Percentiles rank a stretch among this genome's conserved stretches.
phyloP scores from a whole-genome alignment of 2,888 invertebrate species.

The Chrysomela aeneicollis region DNA sequence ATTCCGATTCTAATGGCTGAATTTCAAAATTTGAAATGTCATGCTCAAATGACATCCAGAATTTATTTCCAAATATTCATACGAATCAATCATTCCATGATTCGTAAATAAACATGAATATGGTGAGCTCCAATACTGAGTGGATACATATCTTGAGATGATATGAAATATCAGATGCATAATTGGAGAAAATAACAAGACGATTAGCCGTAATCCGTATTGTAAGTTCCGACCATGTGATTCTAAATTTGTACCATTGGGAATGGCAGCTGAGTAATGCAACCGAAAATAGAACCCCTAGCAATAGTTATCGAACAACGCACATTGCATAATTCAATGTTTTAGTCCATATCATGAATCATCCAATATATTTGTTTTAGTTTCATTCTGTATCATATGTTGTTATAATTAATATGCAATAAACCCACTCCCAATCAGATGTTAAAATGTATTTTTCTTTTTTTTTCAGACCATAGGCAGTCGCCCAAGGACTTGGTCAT shows the following conservation, averaged over 20 bases:
- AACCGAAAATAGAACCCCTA: constrained; percentile 14
- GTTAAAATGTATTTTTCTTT: constrained; percentile 30
- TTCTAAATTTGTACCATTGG: constrained; percentile 2
- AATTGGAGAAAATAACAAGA: neutral
- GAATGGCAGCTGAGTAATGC: constrained; percentile 12
- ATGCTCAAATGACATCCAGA: too few relatives aligned
- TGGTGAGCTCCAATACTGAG: too few relatives aligned
- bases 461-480: constrained; percentile 62
- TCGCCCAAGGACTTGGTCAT: constrained; percentile 59
- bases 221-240: neutral
- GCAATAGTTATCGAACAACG: constrained; percentile 9
- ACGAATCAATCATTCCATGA: too few relatives aligned
- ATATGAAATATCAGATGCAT: neutral
- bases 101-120: too few relatives aligned
- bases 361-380: neutral
- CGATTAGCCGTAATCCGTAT: neutral
- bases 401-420: neutral
- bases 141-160: neutral
- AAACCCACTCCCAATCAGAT: neutral
- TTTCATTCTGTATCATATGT: neutral
- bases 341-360: constrained; percentile 14
- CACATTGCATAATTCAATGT: neutral
- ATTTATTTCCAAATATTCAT: too few relatives aligned
- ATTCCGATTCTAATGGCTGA: too few relatives aligned
- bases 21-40: too few relatives aligned